Conservation (phyloP, 2,113 vertebrate genomes). For the Cynocephalus volans region DNA sequence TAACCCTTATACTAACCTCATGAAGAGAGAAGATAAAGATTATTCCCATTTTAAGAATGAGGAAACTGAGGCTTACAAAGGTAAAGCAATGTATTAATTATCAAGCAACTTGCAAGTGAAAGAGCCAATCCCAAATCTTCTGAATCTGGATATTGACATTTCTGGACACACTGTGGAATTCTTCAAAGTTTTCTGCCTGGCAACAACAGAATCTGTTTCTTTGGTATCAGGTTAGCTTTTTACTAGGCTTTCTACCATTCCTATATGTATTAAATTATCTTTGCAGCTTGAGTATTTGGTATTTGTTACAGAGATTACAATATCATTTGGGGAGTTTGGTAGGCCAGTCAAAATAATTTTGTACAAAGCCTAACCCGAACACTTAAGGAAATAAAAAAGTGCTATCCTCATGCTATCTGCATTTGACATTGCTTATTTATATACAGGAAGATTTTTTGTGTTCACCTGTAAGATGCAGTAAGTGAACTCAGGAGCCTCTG, state of each 20-base stretch:
- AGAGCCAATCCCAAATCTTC: neutral
- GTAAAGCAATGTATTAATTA: slow-evolving; percentile 32
- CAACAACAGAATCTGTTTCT: neutral
- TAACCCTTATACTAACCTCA: neutral
- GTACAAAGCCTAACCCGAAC: neutral
- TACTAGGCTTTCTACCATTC: neutral
- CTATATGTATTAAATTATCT: neutral
- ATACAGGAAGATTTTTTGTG: neutral
- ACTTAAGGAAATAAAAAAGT: neutral
- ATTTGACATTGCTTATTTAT: neutral
- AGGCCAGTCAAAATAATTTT: slow-evolving; percentile 36
- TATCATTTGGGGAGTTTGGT: neutral
- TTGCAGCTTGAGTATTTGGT: neutral
- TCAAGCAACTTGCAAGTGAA: neutral
- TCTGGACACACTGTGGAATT: neutral
- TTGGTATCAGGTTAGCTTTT: neutral
- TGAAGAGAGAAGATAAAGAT: neutral
- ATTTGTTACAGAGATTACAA: neutral
- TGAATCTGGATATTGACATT: neutral
- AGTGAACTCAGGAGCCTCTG: slow-evolving; percentile 9
- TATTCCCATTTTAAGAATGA: neutral
- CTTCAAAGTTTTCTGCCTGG: neutral
- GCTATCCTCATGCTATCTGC: neutral
- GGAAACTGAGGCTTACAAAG: neutral
- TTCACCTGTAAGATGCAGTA: neutral